Percentiles rank a stretch among this genome's conserved stretches.
These are phyloP conservation scores for Trachymyrmex septentrionalis DNA, from an alignment of 1,140 invertebrate genomes.

Conservation along the genomic window DNA sequence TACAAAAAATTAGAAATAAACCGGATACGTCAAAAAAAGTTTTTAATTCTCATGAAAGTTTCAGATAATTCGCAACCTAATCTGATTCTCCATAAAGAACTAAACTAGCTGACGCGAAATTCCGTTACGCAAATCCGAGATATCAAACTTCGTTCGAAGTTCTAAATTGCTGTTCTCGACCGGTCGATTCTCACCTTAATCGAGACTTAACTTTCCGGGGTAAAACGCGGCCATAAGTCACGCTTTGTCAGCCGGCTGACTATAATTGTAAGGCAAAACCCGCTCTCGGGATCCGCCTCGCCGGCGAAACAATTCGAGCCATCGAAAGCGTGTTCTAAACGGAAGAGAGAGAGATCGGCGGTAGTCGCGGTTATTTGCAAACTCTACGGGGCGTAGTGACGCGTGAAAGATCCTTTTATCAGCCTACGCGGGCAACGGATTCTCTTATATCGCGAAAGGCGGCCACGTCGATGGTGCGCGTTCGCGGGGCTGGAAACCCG, in stretches of 20 bases:
- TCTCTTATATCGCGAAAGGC: conserved; percentile 39
- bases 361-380: conserved; percentile 53
- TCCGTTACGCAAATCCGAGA: conserved; percentile 14
- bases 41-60: not conserved
- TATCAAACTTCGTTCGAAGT: conserved; percentile 32
- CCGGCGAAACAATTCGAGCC: conserved; percentile 5
- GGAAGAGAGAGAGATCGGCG: conserved; percentile 30
- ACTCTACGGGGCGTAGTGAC: conserved; percentile 26
- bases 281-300: not conserved
- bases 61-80: not conserved
- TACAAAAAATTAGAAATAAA: not conserved
- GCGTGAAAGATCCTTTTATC: conserved; percentile 56
- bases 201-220: conserved; percentile 10
- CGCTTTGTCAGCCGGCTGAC: conserved; percentile 55
- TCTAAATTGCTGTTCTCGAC: conserved; percentile 12
- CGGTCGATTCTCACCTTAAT: conserved; percentile 26
- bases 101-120: conserved; percentile 4
- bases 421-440: conserved; percentile 24
- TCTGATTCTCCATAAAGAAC: not conserved
- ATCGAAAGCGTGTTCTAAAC: conserved; percentile 33
- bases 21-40: not conserved
- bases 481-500: conserved; percentile 12
- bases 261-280: conserved; percentile 29
- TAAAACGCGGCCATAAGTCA: conserved; percentile 54
- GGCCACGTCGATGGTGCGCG: not conserved